Evolutionary conservation across 1,140 invertebrate species (phyloP).

Genomic region (Mactra quadrangularis): DNA sequence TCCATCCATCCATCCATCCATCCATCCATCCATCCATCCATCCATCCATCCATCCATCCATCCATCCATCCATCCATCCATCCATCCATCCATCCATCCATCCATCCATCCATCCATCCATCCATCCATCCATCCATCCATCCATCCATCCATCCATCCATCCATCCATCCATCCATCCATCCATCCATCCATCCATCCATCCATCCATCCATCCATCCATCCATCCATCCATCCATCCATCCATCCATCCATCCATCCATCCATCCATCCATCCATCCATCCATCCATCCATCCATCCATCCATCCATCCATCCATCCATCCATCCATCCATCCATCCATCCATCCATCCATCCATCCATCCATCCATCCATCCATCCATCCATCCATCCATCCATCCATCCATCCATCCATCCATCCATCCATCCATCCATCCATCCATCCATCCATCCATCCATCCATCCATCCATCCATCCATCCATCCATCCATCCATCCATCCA

Average conservation of each 20-base stretch:
- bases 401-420: too few relatives aligned
- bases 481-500: too few relatives aligned
- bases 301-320: constrained; percentile 1
- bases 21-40: constrained; percentile 2
- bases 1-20: constrained; percentile 2
- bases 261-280: constrained; percentile 2
- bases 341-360: constrained; percentile 2
- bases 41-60: constrained; percentile 2
- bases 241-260: constrained; percentile 2
- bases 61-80: constrained; percentile 2
- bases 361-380: too few relatives aligned
- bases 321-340: constrained; percentile 2
- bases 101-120: constrained; percentile 2
- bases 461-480: too few relatives aligned
- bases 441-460: too few relatives aligned
- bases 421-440: too few relatives aligned
- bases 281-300: constrained; percentile 2
- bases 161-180: constrained; percentile 2
- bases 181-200: constrained; percentile 2
- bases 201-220: constrained; percentile 2
- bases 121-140: constrained; percentile 2
- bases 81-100: constrained; percentile 2
- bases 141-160: constrained; percentile 2
- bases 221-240: constrained; percentile 2
- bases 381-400: too few relatives aligned